Conservation (phyloP, 2,113 vertebrate genomes). For the Scomber japonicus region DNA sequence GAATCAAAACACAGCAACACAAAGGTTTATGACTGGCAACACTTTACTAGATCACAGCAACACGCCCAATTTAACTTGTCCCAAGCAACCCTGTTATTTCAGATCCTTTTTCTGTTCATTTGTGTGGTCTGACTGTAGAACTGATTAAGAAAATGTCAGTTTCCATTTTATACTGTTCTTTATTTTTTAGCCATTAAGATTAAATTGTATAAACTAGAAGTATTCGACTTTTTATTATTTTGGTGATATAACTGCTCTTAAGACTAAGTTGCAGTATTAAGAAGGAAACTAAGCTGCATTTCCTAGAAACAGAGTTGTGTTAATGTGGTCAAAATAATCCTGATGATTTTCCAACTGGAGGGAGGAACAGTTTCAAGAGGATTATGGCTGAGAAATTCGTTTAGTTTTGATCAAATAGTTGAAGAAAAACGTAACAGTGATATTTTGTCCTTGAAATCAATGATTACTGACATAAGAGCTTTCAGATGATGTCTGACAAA, state of each 20-base stretch:
- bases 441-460: not conserved
- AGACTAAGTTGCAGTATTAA: not conserved
- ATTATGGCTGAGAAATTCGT: not conserved
- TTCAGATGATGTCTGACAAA: not conserved
- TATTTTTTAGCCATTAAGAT: not conserved
- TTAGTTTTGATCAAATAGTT: too few relatives aligned
- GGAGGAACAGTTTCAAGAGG: not conserved
- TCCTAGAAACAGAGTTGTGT: not conserved
- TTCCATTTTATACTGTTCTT: not conserved
- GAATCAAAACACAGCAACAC: constrained; percentile 46
- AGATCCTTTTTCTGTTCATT: not conserved
- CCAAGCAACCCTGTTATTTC: not conserved
- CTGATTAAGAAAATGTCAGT: not conserved
- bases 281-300: not conserved
- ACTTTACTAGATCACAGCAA: constrained; percentile 54
- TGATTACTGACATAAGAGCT: not conserved
- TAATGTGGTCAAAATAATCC: too few relatives aligned
- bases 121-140: not conserved
- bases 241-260: not conserved
- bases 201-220: too few relatives aligned
- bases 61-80: not conserved
- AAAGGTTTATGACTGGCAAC: constrained; percentile 40
- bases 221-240: too few relatives aligned
- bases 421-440: not conserved
- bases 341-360: too few relatives aligned